Percentiles rank a stretch among this genome's conserved stretches.
phyloP scores from a whole-genome alignment of 2,888 invertebrate genomes.

The Troides aeacus region DNA sequence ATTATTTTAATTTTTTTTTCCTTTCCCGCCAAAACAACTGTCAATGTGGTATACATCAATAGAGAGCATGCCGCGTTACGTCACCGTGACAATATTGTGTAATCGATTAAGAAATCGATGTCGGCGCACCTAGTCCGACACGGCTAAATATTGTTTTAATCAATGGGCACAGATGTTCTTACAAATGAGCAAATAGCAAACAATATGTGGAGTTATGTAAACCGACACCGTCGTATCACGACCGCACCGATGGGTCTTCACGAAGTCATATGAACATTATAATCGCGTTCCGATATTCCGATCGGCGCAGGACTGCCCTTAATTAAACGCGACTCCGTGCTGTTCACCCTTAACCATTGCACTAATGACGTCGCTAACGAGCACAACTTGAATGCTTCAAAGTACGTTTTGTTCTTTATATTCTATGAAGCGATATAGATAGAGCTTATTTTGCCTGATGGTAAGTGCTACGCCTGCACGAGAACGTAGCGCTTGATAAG shows the following conservation, averaged over 20 bases:
- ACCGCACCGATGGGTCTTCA: constrained; percentile 67
- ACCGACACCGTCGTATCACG: constrained; percentile 67
- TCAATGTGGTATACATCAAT: neutral
- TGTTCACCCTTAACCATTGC: constrained; percentile 21
- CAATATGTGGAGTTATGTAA: constrained; percentile 65
- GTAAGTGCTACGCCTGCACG: no score
- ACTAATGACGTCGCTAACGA: neutral
- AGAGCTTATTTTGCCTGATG: no score
- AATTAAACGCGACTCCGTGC: constrained; percentile 57
- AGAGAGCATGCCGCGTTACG: neutral
- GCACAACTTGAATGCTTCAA: neutral
- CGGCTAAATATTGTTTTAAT: constrained; percentile 30
- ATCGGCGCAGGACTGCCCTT: constrained; percentile 75
- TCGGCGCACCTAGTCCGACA: constrained; percentile 9
- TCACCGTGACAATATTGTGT: constrained; percentile 13
- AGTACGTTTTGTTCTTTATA: neutral
- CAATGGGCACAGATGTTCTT: constrained; percentile 39
- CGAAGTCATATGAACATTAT: constrained; percentile 79
- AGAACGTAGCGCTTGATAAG: no score
- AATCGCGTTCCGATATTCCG: constrained; percentile 80
- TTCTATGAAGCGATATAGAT: no score
- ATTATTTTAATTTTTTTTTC: neutral
- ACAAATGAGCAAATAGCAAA: constrained; percentile 45
- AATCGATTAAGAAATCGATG: constrained; percentile 25
- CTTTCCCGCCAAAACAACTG: neutral